Evolutionary conservation across 2,797 vertebrate genomes (phyloP), one percentile per base, ranked within the genome.

Genomic region (Sebastiscus albofasciatus): DNA sequence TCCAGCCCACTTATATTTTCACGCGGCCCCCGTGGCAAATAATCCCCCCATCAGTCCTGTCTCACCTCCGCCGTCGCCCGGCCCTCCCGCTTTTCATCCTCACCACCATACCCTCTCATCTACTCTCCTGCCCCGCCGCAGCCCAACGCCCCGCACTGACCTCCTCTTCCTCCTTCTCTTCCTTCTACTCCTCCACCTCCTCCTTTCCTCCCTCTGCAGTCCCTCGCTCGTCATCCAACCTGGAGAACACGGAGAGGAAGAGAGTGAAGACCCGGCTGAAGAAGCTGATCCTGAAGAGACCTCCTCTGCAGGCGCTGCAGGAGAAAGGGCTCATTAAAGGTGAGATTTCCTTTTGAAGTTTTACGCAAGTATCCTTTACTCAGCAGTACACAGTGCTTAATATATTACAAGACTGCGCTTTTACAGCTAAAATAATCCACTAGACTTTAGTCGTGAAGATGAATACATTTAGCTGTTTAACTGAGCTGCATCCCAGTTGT

Each of bases 241-340:
- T 95, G 91, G 96, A 96, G 91, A 96, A 93, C 92, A 94, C 95
- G 0, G 96, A 91, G 91, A 96, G 94, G 87, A 98, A 97, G 83
- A 93, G 97, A 5, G 97, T 97, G 58, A 96, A 95, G 87, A 97
- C 94, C 72, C 96, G 97, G 9, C 90, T 99, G 82, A 97, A 96
- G 93, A 96, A 97, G 86, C 95, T 99, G 56, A 97, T 99, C 52
- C 84, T 96, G 18, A 97, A 95, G 91, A 96, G 97, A 67, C 98
- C 98, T 4, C 95, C 97, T 0, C 93, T 98, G 71, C 97, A 97
- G 91, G 93, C 96, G 54, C 94, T 99, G 75, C 97, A 98, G 91
- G 97, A 98, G 90, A 97, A 98, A 84, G 97, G 97, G 0, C 97
- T 97, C 80, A 98, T 99, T 86, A 96, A 97, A 96, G 97, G 96